These are phyloP conservation scores for Coenobita brevimanus DNA, from an alignment of 1,140 invertebrate species.

Conservation along the genomic window DNA sequence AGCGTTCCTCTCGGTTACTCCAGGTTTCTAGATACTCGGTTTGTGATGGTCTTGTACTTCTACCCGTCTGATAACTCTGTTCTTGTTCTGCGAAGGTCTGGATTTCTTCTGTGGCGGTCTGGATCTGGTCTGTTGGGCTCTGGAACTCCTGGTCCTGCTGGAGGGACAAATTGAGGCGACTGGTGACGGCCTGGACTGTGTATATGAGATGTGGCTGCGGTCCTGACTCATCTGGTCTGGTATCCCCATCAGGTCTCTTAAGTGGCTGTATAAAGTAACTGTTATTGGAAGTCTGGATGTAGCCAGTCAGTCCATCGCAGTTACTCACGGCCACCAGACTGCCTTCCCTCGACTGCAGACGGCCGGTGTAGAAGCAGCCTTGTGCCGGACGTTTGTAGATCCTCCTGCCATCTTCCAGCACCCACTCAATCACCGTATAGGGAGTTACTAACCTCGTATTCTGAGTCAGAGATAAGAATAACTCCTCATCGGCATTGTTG, in stretches of 20 bases:
- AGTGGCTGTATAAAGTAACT: conserved; percentile 69
- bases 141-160: conserved; percentile 61
- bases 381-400: conserved; percentile 36
- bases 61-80: no score
- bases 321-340: conserved; percentile 66
- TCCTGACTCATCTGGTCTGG: neutral
- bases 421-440: conserved; percentile 67
- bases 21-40: no score
- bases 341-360: conserved; percentile 32
- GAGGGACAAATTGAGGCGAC: conserved; percentile 59
- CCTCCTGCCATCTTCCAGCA: conserved; percentile 52
- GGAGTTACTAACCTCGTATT: conserved; percentile 56
- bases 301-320: conserved; percentile 65
- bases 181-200: conserved; percentile 57
- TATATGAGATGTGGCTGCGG: conserved; percentile 66
- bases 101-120: neutral
- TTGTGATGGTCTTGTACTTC: no score
- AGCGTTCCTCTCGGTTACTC: no score
- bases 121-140: neutral
- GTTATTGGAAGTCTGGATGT: conserved; percentile 64
- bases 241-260: conserved; percentile 17
- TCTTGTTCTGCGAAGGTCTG: neutral
- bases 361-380: conserved; percentile 61
- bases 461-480: conserved; percentile 60
- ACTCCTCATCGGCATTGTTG: conserved; percentile 59